Evolutionary conservation across 1,140 invertebrate genomes (phyloP), one percentile per base, ranked within the genome.

Genomic region (Calliphora vicina): DNA sequence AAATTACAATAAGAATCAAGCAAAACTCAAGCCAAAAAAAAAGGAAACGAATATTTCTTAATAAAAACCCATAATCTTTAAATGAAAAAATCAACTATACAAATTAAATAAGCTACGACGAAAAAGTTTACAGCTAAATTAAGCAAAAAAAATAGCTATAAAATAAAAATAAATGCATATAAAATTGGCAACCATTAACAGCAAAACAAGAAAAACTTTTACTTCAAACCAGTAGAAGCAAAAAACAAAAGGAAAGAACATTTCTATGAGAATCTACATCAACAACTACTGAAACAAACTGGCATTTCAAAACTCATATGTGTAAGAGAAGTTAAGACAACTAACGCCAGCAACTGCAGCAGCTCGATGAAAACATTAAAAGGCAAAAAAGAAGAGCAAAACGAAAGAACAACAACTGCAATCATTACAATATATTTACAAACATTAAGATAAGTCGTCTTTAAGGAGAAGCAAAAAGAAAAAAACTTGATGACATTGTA

Each of bases 391-490:
- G n/a, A n/a, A n/a, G n/a, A 42, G 73, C 29, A 25, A 42, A 76
- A 76, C 35, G 9, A 76, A 9, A 25, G 3, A 10, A 50, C 12
- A 50, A 50, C 45, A 42, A 76, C 25, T 35, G 73, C 73, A 76
- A 76, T 76, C 25, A 42, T 76, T 76, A 42, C 73, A 42, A 76
- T n/a, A 76, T 15, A 20, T 25, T 12, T 74, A 43, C 74, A 78
- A 67, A 78, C 74, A 78, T 78, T 45, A 78, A 78, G 35, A 78
- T 78, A 78, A 78, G 74, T 35, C 74, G 42, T 45, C 74, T 78
- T 43, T 25, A 78, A 23, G 29, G 10, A 23, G 0, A 67, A 67
- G 6, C 23, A 67, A 29, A 76, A 76, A 9, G 13, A 76, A 76
- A n/a, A n/a, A 29, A 43, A 78, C 74, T 43, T 43, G 42, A 43